These are phyloP conservation scores for Pimpla rufipes DNA, from an alignment of 2,888 invertebrate genomes.

Conservation along the genomic window DNA sequence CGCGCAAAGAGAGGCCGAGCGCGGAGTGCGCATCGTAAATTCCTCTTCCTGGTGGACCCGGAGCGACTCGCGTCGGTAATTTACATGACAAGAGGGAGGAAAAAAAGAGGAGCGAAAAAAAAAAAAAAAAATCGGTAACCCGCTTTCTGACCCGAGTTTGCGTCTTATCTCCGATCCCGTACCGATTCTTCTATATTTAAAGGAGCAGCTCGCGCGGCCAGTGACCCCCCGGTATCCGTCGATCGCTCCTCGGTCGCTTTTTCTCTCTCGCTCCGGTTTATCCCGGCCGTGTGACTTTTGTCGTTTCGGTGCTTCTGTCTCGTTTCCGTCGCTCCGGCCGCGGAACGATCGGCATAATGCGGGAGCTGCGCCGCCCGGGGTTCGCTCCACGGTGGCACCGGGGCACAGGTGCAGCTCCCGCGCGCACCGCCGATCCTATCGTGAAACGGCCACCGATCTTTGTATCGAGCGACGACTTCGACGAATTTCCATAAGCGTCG, in stretches of 20 bases:
- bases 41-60: background rate
- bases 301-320: conserved; percentile 33
- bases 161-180: conserved; percentile 77
- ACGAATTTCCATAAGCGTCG: conserved; percentile 84
- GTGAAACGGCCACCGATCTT: conserved; percentile 82
- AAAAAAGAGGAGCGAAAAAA: conserved; percentile 14
- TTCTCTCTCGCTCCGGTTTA: conserved; percentile 41
- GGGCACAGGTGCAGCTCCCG: conserved; percentile 82
- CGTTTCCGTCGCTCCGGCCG: conserved; percentile 13
- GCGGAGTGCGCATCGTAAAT: conserved; percentile 38
- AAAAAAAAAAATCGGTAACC: conserved; percentile 63
- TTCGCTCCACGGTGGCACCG: conserved; percentile 76
- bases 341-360: conserved; percentile 22
- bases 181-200: conserved; percentile 84
- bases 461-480: conserved; percentile 79
- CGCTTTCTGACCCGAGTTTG: conserved; percentile 76
- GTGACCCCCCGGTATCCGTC: conserved; percentile 75
- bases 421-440: conserved; percentile 82
- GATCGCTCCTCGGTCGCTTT: conserved; percentile 47
- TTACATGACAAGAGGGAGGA: conserved; percentile 82
- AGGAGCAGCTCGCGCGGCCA: conserved; percentile 76
- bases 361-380: conserved; percentile 47
- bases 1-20: too few relatives aligned
- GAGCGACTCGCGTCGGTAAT: conserved; percentile 72
- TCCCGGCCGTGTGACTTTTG: conserved; percentile 23